phyloP scores from a whole-genome alignment of 2,888 invertebrate genomes.

The Athalia cordata region DNA sequence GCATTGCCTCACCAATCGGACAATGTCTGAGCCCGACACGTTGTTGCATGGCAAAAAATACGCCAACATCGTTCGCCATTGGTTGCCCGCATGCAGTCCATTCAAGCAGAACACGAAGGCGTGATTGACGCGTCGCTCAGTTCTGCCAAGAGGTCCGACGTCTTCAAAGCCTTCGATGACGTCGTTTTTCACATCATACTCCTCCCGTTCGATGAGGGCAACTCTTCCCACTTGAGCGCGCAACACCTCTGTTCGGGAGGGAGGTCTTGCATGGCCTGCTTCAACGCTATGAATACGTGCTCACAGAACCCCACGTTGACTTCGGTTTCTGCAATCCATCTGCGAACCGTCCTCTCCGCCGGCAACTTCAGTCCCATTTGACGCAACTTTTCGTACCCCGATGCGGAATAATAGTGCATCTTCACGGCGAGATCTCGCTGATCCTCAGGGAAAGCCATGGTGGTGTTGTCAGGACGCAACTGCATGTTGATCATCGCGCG shows the following conservation, averaged over 20 bases:
- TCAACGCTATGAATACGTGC: neutral
- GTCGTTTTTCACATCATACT: slow-evolving; percentile 54
- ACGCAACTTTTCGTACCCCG: neutral
- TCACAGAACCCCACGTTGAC: neutral
- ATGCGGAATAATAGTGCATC: too few species aligned
- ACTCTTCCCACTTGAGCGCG: slow-evolving; percentile 57
- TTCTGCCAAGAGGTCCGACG: neutral
- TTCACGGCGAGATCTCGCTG: too few species aligned
- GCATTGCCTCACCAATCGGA: neutral
- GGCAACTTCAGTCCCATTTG: neutral
- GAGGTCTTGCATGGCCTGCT: neutral
- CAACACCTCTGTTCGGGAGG: slow-evolving; percentile 50
- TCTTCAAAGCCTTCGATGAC: slow-evolving; percentile 47
- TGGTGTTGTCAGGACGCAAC: neutral
- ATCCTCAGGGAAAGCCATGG: neutral
- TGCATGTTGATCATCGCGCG: neutral
- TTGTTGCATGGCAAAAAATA: too few species aligned
- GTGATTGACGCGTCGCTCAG: neutral
- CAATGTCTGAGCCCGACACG: too few species aligned
- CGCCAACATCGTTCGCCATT: too few species aligned
- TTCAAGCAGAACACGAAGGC: neutral
- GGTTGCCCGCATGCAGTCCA: neutral
- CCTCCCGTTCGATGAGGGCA: slow-evolving; percentile 54
- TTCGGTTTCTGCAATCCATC: slow-evolving; percentile 47
- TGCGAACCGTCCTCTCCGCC: neutral